Conservation (phyloP, 2,797 vertebrate genomes). For the Scyliorhinus canicula region DNA sequence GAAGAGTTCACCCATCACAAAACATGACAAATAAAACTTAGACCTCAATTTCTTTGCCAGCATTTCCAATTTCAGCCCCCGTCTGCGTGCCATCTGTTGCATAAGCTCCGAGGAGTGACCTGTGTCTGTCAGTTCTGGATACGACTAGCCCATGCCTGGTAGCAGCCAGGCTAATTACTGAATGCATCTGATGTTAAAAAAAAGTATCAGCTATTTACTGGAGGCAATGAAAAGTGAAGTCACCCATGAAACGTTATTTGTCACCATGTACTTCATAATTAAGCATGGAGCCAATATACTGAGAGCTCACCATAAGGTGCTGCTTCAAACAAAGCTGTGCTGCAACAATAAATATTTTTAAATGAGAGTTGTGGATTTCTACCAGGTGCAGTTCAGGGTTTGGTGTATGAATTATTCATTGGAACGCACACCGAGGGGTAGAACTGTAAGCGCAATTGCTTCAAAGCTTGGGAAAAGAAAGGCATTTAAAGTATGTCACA, state of each 20-base stretch:
- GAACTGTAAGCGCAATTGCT: not conserved
- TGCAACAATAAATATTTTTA: constrained; percentile 11
- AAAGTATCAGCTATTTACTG: not conserved
- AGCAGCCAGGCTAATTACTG: constrained; percentile 13
- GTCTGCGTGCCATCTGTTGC: constrained; percentile 4
- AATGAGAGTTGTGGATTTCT: not conserved
- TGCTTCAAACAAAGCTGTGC: not conserved
- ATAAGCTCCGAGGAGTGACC: not conserved
- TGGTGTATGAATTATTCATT: not conserved
- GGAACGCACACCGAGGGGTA: not conserved
- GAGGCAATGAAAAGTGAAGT: not conserved
- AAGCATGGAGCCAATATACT: not conserved
- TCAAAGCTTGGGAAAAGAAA: not conserved
- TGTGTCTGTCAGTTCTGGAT: not conserved
- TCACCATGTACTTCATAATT: not conserved
- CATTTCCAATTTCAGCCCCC: not conserved
- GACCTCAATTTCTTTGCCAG: not conserved
- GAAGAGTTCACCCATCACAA: not conserved
- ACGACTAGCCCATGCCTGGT: not conserved
- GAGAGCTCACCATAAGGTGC: not conserved
- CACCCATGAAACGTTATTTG: constrained; percentile 4
- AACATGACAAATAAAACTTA: not conserved
- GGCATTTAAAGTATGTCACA: not conserved
- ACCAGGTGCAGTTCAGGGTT: not conserved
- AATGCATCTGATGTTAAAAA: not conserved